A percentile compares a stretch with the other conserved stretches of the same genome.
Evolutionary conservation across 2,113 vertebrate genomes (phyloP).

Genomic region (Cyprinodon variegatus): DNA sequence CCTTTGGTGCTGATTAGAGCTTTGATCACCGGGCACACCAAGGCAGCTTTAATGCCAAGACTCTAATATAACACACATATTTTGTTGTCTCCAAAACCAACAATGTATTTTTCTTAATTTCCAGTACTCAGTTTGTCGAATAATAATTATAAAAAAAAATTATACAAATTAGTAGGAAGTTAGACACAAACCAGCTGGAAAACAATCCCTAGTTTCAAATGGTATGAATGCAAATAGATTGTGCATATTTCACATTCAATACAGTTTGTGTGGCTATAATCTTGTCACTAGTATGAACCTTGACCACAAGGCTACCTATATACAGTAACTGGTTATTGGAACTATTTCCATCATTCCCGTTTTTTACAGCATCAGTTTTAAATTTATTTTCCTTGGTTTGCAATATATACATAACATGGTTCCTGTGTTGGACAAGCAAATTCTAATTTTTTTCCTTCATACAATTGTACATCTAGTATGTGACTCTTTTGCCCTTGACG

Average conservation of each 20-base stretch:
- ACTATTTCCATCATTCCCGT: constrained; percentile 19
- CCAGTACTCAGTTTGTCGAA: constrained; percentile 17
- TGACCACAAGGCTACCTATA: background rate
- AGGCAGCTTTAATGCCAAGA: constrained; percentile 37
- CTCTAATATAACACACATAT: constrained; percentile 27
- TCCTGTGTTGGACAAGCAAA: constrained; percentile 60
- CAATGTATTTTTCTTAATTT: constrained; percentile 23
- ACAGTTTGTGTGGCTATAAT: background rate
- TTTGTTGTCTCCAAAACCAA: constrained; percentile 28
- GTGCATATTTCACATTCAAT: background rate
- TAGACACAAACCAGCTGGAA: constrained; percentile 47
- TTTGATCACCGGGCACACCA: constrained; percentile 25
- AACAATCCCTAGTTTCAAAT: constrained; percentile 25
- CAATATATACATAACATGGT: constrained; percentile 54
- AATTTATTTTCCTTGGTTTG: constrained; percentile 41
- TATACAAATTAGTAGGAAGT: background rate
- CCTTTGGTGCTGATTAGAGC: constrained; percentile 23
- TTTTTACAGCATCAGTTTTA: constrained; percentile 30
- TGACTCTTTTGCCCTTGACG: constrained; percentile 75
- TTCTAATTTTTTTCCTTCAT: constrained; percentile 38
- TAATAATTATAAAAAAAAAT: background rate
- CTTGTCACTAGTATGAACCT: background rate
- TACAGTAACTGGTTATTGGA: background rate
- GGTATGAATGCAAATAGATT: constrained; percentile 30
- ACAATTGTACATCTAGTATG: constrained; percentile 45